These are phyloP conservation scores for Chanos chanos DNA, from an alignment of 2,797 vertebrate genomes.

Conservation along the genomic window DNA sequence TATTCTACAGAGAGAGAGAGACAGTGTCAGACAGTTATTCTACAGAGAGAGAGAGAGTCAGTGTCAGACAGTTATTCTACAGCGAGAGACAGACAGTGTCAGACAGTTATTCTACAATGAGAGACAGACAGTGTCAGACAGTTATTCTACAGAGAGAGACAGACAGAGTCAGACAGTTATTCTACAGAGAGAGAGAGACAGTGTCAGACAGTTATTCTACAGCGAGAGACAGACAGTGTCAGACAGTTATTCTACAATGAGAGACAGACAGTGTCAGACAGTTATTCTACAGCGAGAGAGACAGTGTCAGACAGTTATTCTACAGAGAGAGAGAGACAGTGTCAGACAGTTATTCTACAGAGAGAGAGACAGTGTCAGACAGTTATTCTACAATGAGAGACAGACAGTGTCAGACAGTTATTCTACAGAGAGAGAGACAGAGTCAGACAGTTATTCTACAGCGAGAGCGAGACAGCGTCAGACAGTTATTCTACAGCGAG, in stretches of 20 bases:
- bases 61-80: slow-evolving; percentile 91
- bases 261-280: slow-evolving; percentile 85
- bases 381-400: slow-evolving; percentile 81
- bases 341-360: background rate
- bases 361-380: too few species aligned
- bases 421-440: slow-evolving; percentile 4
- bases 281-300: slow-evolving; percentile 79
- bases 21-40: background rate
- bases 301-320: too few species aligned
- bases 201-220: too few species aligned
- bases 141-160: too few species aligned
- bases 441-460: background rate
- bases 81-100: slow-evolving; percentile 19
- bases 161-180: slow-evolving; percentile 89
- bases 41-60: too few species aligned
- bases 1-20: slow-evolving; percentile 6
- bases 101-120: too few species aligned
- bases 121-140: background rate
- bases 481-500: slow-evolving; percentile 85
- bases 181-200: slow-evolving; percentile 68
- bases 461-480: too few species aligned
- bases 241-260: background rate
- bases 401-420: too few species aligned
- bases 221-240: background rate
- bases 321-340: background rate